Evolutionary conservation across 2,113 vertebrate species (phyloP), one percentile per base, ranked within the genome.

Genomic region (Eupsittula cactorum): DNA sequence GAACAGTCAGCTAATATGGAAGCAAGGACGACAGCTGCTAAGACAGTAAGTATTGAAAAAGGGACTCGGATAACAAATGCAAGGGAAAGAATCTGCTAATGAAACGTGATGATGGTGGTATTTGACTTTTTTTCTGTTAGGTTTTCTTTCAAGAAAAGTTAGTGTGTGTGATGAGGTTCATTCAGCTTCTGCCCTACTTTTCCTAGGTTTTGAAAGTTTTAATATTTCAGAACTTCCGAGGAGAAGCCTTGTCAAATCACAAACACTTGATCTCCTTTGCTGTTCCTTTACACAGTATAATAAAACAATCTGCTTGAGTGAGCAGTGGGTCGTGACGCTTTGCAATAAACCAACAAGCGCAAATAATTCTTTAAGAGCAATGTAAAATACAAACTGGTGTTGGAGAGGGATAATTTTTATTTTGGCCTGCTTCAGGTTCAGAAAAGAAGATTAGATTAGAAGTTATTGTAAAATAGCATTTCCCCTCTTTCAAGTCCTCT

Each of bases 1-100:
- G 67, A 99, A 99, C 96, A 99, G 99, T 98, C 99, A 99, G 97
- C 98, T 99, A 98, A 99, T 99, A 97, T 99, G 99, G 99, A 99
- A 99, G 97, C 99, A 99, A 98, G 99, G 99, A 69, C 98, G 99
- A 10, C 99, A 99, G 88, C 98, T 99, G 77, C 98, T 99, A 95
- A 98, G 99, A 98, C 99, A 99, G 99, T 99, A 98, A 99, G 99
- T 98, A 60, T 71, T 67, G 52, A 33, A 64, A 93, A 76, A 92
- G 78, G 11, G 16, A n/a, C n/a, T 83, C 3, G 1, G 77, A 65
- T 80, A 91, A 74, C 3, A 2, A 90, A 52, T 31, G 10, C 33
- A 88, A 74, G 44, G 37, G 33, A 64, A 60, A 35, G 14, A 55
- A 74, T 67, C 83, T 76, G 39, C 18, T 85, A 71, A 44, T 78